These are phyloP conservation scores for Alligator mississippiensis DNA, from an alignment of 2,113 vertebrate genomes.

Conservation along the genomic window DNA sequence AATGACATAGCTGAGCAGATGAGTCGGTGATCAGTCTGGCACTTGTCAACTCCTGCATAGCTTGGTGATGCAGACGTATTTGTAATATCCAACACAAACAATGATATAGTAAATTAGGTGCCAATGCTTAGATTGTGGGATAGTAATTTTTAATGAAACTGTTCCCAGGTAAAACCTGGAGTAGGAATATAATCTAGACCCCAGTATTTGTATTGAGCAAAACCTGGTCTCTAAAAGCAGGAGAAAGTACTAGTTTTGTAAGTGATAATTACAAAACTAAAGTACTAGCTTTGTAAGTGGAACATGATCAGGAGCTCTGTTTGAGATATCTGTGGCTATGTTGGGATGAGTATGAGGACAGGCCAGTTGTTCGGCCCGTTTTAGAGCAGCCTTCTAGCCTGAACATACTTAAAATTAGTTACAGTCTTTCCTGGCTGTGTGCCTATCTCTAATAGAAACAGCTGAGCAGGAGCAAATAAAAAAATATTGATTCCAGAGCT, in stretches of 20 bases:
- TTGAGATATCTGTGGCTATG: neutral
- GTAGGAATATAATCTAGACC: neutral
- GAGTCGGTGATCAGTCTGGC: too few relatives aligned
- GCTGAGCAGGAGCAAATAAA: neutral
- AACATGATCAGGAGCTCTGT: too few relatives aligned
- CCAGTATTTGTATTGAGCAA: neutral
- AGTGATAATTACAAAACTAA: neutral
- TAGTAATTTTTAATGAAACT: neutral
- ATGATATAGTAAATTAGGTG: too few relatives aligned
- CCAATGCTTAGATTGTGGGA: too few relatives aligned
- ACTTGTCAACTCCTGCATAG: too few relatives aligned
- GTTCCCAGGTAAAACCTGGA: neutral
- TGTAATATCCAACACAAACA: too few relatives aligned
- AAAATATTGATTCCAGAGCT: neutral
- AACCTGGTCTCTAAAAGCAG: neutral
- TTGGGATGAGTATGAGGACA: neutral
- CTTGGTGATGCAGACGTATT: too few relatives aligned
- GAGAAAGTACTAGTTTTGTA: neutral
- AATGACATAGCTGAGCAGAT: too few relatives aligned
- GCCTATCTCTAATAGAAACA: neutral
- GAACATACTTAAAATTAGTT: too few relatives aligned
- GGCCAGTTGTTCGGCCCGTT: neutral
- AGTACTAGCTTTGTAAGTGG: too few relatives aligned
- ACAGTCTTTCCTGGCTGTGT: neutral
- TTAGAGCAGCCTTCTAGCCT: too few relatives aligned